Conservation (phyloP, 1,140 invertebrate genomes). For the Cephus cinctus region DNA sequence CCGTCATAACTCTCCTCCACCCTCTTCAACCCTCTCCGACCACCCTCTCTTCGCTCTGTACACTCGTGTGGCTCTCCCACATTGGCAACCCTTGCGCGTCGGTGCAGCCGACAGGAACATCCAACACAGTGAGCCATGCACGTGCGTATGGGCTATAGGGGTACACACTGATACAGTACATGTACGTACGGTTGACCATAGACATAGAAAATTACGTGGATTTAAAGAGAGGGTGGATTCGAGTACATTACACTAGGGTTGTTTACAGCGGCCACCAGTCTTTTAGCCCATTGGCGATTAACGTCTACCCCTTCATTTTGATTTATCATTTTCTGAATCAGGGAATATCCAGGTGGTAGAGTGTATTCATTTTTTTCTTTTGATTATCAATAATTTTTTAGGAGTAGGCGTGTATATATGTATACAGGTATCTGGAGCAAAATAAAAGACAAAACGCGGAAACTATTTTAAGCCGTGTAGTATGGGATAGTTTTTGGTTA, state of each 20-base stretch:
- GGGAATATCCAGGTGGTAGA: too few species aligned
- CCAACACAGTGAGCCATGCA: slow-evolving; percentile 16
- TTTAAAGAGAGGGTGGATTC: slow-evolving; percentile 15
- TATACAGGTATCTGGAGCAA: too few species aligned
- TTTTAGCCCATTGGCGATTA: slow-evolving; percentile 34
- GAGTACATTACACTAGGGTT: slow-evolving; percentile 33
- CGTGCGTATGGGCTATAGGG: too few species aligned
- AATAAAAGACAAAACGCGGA: too few species aligned
- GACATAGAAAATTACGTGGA: too few species aligned
- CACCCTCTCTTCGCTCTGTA: neutral
- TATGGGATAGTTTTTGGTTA: too few species aligned
- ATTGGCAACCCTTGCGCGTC: slow-evolving; percentile 12
- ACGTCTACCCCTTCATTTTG: slow-evolving; percentile 24
- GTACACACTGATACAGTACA: too few species aligned
- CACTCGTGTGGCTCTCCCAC: neutral
- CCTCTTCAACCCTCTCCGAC: slow-evolving; percentile 21
- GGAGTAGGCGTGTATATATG: too few species aligned
- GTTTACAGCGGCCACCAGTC: slow-evolving; percentile 34
- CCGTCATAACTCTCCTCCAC: slow-evolving; percentile 53
- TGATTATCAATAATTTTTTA: too few species aligned
- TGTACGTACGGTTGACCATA: too few species aligned
- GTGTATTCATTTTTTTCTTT: too few species aligned
- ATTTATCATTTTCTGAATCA: slow-evolving; percentile 30
- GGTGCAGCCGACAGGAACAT: slow-evolving; percentile 26
- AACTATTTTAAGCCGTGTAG: too few species aligned